phyloP scores from a whole-genome alignment of 2,888 invertebrate species.

The Ectemnius lituratus region DNA sequence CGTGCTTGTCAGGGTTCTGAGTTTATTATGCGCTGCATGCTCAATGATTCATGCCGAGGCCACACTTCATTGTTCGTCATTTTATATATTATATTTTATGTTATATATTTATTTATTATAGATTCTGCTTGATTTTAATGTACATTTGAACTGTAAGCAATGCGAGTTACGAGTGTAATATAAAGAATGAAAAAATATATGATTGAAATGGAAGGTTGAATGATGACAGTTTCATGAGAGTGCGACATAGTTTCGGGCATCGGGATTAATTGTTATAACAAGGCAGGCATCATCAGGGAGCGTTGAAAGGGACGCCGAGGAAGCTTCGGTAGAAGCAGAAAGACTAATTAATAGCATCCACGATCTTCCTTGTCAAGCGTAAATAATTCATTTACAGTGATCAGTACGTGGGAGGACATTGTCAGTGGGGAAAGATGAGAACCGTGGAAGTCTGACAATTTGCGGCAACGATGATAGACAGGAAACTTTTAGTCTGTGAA shows the following conservation, averaged over 20 bases:
- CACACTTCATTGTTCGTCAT: not conserved
- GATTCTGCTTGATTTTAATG: not conserved
- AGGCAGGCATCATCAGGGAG: not conserved
- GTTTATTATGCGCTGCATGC: not conserved
- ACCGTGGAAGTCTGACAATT: slow-evolving; percentile 9
- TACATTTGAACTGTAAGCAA: too few relatives aligned
- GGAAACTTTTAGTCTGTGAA: not conserved
- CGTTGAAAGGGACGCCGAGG: not conserved
- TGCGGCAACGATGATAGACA: slow-evolving; percentile 1
- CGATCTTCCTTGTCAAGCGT: slow-evolving; percentile 27
- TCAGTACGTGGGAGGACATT: not conserved
- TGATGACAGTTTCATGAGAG: too few relatives aligned
- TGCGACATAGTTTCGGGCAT: too few relatives aligned
- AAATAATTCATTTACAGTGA: slow-evolving; percentile 26
- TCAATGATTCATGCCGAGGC: not conserved
- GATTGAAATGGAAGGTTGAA: too few relatives aligned
- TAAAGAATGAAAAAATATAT: too few relatives aligned
- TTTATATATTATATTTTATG: not conserved
- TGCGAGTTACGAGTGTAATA: too few relatives aligned
- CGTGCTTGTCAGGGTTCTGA: not conserved
- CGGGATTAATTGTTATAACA: not conserved
- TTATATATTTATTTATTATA: not conserved
- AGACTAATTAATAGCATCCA: slow-evolving; percentile 32
- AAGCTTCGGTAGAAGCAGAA: not conserved
- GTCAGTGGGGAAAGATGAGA: not conserved